phyloP scores from a whole-genome alignment of 2,888 invertebrate genomes.

The Sepioteuthis lessoniana region DNA sequence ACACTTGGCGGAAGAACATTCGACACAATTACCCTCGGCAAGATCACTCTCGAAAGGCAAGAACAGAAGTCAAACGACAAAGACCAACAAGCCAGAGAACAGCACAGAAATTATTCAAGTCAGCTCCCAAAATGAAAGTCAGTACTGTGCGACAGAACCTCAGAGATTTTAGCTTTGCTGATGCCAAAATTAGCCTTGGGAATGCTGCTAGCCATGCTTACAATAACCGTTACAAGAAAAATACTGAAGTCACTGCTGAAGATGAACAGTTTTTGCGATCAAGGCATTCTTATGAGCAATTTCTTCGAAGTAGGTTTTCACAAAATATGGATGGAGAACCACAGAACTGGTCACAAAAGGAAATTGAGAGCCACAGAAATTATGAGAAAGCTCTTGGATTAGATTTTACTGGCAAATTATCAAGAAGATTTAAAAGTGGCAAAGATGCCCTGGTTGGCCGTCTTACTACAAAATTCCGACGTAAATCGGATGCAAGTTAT shows the following conservation, averaged over 20 bases:
- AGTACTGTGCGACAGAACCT: constrained; percentile 46
- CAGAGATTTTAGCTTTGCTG: constrained; percentile 56
- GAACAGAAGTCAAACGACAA: constrained; percentile 50
- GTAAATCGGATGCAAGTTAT: neutral
- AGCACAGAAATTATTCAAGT: constrained; percentile 51
- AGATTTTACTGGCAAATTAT: neutral
- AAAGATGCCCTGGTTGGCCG: constrained; percentile 34
- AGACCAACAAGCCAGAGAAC: constrained; percentile 49
- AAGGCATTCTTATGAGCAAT: constrained; percentile 38
- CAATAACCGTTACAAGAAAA: constrained; percentile 38
- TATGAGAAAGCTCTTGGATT: neutral
- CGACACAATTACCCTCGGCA: neutral
- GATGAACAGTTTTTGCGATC: constrained; percentile 35
- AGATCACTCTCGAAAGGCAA: constrained; percentile 36
- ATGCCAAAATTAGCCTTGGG: constrained; percentile 54
- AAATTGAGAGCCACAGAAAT: neutral
- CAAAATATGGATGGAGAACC: neutral
- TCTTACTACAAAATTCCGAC: constrained; percentile 24
- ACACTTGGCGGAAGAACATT: constrained; percentile 37
- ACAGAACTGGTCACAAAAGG: neutral
- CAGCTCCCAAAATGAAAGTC: constrained; percentile 45
- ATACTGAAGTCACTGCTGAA: neutral
- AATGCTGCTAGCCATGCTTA: neutral
- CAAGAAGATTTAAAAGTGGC: neutral
- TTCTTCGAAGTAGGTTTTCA: neutral